A percentile compares a stretch with the other conserved stretches of the same genome.
These are phyloP conservation scores for Halictus ligatus DNA, from an alignment of 2,888 invertebrate genomes.

Conservation along the genomic window DNA sequence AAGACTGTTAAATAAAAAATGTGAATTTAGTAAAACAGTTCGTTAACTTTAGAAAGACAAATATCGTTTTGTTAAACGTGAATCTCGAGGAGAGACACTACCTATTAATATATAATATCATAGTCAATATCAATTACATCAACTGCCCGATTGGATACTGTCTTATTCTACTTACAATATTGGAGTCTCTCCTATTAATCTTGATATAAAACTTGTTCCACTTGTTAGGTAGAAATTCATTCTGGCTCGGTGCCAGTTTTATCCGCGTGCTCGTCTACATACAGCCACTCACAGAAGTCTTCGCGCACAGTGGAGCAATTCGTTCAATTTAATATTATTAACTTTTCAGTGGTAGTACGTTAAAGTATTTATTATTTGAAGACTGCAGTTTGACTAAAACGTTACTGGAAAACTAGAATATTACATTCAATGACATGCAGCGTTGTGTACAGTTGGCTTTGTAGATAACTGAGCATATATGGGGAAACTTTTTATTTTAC, in stretches of 20 bases:
- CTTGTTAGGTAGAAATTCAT: background rate
- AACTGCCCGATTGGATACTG: background rate
- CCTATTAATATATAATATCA: background rate
- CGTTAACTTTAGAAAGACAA: background rate
- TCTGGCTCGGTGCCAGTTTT: background rate
- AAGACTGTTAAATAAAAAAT: too few relatives aligned
- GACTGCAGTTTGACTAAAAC: background rate
- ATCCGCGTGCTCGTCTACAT: background rate
- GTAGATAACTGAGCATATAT: background rate
- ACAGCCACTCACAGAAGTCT: background rate
- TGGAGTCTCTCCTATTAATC: background rate
- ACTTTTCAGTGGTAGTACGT: background rate
- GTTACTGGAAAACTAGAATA: background rate
- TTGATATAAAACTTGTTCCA: background rate
- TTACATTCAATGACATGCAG: background rate
- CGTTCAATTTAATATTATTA: background rate
- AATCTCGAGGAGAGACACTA: background rate
- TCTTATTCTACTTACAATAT: slow-evolving; percentile 1
- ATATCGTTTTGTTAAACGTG: background rate
- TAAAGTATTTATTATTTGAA: background rate
- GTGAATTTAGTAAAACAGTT: background rate
- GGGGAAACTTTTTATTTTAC: background rate
- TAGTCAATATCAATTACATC: background rate
- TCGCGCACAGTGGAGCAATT: background rate
- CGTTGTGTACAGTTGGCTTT: background rate